Evolutionary conservation across 2,113 vertebrate genomes (phyloP).

Genomic region (Aptenodytes patagonicus): DNA sequence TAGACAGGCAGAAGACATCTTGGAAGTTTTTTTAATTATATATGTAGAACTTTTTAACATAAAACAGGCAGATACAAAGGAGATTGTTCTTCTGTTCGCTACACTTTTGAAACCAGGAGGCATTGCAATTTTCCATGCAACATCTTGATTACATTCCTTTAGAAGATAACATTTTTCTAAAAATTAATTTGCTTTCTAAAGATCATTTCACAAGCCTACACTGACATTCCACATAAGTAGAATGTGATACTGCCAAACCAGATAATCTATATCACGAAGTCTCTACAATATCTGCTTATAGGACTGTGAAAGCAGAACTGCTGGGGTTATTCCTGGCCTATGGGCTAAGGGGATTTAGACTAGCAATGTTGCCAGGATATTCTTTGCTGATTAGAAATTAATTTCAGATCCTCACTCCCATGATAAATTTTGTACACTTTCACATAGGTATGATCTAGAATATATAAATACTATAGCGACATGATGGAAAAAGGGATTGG

Average conservation of each 20-base stretch:
- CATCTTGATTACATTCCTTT: background rate
- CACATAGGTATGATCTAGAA: background rate
- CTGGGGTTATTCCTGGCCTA: slow-evolving; percentile 1
- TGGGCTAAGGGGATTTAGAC: slow-evolving; percentile 7
- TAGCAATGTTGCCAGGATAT: background rate
- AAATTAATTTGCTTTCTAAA: slow-evolving; percentile 56
- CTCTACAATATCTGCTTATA: background rate
- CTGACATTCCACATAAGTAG: background rate
- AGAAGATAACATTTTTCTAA: slow-evolving; percentile 26
- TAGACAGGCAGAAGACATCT: background rate
- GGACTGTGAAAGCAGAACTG: background rate
- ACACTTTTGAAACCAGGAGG: background rate
- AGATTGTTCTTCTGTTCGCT: background rate
- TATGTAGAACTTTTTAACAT: background rate
- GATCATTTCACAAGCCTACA: slow-evolving; percentile 39
- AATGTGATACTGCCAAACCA: slow-evolving; percentile 12
- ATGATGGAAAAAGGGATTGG: background rate
- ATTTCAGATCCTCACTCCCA: background rate
- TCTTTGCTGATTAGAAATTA: slow-evolving; percentile 42
- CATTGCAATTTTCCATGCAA: background rate
- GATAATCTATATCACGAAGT: background rate
- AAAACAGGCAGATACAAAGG: background rate
- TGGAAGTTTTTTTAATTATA: background rate
- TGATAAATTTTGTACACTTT: slow-evolving; percentile 25
- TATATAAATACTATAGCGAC: slow-evolving; percentile 1